Evolutionary conservation across 2,797 vertebrate species (phyloP).

Genomic region (Sebastes dallii): DNA sequence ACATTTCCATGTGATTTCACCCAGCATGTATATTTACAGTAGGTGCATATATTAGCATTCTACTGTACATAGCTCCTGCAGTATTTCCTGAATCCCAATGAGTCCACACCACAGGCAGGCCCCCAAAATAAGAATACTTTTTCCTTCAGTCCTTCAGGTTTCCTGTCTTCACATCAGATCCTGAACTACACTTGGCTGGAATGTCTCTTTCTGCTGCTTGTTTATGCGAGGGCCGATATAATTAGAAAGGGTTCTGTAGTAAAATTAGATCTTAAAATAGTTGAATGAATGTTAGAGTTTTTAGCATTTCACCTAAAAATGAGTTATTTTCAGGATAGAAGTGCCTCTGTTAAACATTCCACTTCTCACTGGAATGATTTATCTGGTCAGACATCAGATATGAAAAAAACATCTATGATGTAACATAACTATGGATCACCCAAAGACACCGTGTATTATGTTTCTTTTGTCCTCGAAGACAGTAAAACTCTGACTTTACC

Average conservation of each 20-base stretch:
- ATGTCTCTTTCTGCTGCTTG: neutral
- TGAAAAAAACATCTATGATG: neutral
- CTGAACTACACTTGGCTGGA: neutral
- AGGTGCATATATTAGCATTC: constrained; percentile 12
- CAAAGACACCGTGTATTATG: neutral
- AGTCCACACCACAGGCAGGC: neutral
- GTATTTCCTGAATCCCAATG: constrained; percentile 4
- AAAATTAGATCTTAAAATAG: neutral
- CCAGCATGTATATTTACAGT: neutral
- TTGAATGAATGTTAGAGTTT: neutral
- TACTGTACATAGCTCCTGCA: neutral
- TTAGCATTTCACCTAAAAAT: neutral
- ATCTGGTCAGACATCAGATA: constrained; percentile 3
- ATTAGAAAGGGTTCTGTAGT: neutral
- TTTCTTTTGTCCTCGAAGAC: neutral
- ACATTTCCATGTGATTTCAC: neutral
- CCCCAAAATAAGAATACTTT: neutral
- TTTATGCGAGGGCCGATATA: neutral
- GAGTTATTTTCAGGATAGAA: neutral
- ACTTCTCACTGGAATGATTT: neutral
- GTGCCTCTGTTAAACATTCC: neutral
- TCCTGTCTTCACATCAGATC: constrained; percentile 4
- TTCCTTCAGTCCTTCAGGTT: constrained; percentile 13
- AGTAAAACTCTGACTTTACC: neutral
- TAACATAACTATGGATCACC: neutral